phyloP scores from a whole-genome alignment of 2,888 invertebrate genomes.

The Troides aeacus region DNA sequence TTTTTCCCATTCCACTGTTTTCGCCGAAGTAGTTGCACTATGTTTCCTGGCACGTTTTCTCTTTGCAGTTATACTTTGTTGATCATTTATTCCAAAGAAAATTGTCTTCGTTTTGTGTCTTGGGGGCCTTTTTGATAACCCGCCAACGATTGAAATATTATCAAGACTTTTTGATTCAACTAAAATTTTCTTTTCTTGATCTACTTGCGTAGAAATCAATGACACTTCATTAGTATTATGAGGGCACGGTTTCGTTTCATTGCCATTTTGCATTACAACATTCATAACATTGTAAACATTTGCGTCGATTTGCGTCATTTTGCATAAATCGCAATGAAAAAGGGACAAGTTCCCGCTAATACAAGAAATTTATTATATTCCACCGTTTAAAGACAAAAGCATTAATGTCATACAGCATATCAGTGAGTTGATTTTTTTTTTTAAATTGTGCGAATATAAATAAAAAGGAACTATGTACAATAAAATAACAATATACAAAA shows the following conservation, averaged over 20 bases:
- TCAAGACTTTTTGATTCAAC: background rate
- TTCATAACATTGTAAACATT: background rate
- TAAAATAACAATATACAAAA: no score
- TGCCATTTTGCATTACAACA: background rate
- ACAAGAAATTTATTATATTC: background rate
- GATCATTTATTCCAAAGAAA: background rate
- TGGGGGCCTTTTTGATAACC: background rate
- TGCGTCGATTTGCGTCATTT: constrained; percentile 2
- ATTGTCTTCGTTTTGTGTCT: constrained; percentile 1
- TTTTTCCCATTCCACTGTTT: background rate
- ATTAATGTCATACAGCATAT: background rate
- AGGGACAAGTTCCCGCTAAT: constrained; percentile 1
- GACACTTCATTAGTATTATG: background rate
- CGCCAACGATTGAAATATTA: background rate
- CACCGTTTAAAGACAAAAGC: background rate
- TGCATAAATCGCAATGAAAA: background rate
- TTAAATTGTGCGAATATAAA: no score
- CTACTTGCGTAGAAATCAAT: background rate
- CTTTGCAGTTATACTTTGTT: background rate
- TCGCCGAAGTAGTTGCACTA: background rate
- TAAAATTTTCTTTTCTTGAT: background rate
- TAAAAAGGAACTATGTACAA: background rate
- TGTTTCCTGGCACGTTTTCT: background rate
- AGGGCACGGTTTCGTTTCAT: background rate
- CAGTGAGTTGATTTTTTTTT: background rate